Evolutionary conservation across 2,797 vertebrate species (phyloP).

Genomic region (Acanthis flammea): DNA sequence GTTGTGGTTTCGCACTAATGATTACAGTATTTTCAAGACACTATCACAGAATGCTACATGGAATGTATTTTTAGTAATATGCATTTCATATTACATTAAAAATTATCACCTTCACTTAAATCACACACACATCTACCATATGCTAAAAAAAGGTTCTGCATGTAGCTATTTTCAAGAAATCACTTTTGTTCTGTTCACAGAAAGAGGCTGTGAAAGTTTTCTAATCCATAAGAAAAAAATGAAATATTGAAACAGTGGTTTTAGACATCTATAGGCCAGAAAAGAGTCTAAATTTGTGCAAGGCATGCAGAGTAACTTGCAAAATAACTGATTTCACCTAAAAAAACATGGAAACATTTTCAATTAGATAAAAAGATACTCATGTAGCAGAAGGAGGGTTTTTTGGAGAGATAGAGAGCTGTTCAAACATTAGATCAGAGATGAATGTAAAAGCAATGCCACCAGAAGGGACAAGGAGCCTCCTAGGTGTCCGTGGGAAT

Average conservation of each 20-base stretch:
- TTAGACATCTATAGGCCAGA: not conserved
- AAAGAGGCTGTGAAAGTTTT: constrained; percentile 13
- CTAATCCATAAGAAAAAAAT: constrained; percentile 42
- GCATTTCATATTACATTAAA: constrained; percentile 58
- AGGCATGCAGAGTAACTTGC: not conserved
- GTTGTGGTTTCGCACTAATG: constrained; percentile 44
- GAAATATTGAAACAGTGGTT: constrained; percentile 1
- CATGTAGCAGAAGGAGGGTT: not conserved
- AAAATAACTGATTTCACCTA: constrained; percentile 27
- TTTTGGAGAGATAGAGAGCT: not conserved
- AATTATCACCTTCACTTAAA: constrained; percentile 45
- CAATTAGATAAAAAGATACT: not conserved
- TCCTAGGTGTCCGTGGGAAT: not conserved
- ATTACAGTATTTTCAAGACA: constrained; percentile 61
- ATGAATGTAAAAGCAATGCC: not conserved
- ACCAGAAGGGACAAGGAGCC: not conserved
- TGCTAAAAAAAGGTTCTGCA: not conserved
- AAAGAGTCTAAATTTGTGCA: constrained; percentile 5
- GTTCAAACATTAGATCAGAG: not conserved
- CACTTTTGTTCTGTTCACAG: not conserved
- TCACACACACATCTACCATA: constrained; percentile 26
- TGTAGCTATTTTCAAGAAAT: constrained; percentile 37
- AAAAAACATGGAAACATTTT: not conserved
- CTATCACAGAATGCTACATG: not conserved
- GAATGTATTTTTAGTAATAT: constrained; percentile 63